These are phyloP conservation scores for Charina bottae DNA, from an alignment of 2,113 vertebrate species.

Conservation along the genomic window DNA sequence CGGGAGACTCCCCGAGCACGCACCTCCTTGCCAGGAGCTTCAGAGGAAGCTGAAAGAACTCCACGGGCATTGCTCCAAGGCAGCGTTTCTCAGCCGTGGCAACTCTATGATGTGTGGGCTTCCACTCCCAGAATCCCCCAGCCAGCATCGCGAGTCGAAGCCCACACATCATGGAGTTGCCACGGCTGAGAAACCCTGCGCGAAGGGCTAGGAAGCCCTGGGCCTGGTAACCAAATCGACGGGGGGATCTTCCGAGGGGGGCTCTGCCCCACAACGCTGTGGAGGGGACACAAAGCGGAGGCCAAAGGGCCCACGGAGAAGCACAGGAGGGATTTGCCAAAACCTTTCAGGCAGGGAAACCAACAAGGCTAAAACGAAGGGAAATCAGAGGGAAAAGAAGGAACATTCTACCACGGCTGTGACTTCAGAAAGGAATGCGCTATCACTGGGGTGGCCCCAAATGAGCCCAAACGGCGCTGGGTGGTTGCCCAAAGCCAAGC, in stretches of 20 bases:
- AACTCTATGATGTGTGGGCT: too few species aligned
- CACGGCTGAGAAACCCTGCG: too few species aligned
- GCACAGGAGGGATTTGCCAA: background rate
- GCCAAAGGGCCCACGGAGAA: background rate
- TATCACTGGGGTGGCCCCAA: background rate
- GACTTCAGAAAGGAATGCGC: background rate
- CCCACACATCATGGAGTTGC: too few species aligned
- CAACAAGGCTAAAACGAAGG: background rate
- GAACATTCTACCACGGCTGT: background rate
- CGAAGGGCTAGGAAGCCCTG: background rate
- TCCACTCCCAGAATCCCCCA: too few species aligned
- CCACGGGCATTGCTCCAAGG: background rate
- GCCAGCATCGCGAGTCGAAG: too few species aligned
- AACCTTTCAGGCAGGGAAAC: background rate
- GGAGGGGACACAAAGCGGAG: background rate
- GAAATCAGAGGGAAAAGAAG: background rate
- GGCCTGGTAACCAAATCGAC: background rate
- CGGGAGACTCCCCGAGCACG: background rate
- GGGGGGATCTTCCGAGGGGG: background rate
- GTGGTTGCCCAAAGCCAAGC: background rate
- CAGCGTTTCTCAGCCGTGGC: too few species aligned
- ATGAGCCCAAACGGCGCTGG: too few species aligned
- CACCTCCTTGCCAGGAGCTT: background rate
- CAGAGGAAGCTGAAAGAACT: background rate
- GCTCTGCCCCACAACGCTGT: background rate